Base-by-base conservation (phyloP, 1,140 invertebrate species). In the Brachionus manjavacas region DNA sequence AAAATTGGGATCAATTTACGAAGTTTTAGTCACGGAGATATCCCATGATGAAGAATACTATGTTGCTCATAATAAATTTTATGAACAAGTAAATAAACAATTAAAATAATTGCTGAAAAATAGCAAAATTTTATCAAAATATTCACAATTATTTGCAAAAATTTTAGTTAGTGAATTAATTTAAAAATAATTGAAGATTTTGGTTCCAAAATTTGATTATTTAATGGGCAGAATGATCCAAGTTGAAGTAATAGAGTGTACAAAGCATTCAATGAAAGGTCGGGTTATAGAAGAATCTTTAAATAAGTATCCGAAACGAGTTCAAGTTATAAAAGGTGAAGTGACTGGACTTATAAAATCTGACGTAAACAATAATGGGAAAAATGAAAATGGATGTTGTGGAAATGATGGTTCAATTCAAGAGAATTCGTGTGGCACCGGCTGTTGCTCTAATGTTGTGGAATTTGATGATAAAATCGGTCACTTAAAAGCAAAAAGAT, bases 11-110 rank as follows among this genome's bases (percentile, higher is more conserved):
- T 88, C 94, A 85, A 88, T 92, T 7, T 93, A 97, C 84, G 91
- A 93, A 11, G 94, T 98, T 1, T 89, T 99, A 0, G 94, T 99
- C 0, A 98, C 96, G 0, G 97, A 99, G 90, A 89, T 94, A 66
- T 96, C 97, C 0, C 93, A 96, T 87, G 96, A 98, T 88, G 94
- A 94, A 86, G 91, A 93, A 52, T 93, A 95, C 89, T 97, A 92
- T 88, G 96, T 99, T 3, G 96, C 92, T 0, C 97, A 99, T 89
- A 99, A 98, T 89, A 95, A 97, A 88, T 94, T 90, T 87, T 99
- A 99, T 88, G 95, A 98, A 89, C 97, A 99, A 91, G 93, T 93
- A 74, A 68, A 14, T 31, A 23, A 6, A 14, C 14, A 68, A 31
- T 68, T 39, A n/a, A n/a, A n/a, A n/a, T n/a, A n/a, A n/a, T n/a